Conservation (phyloP, 1,140 invertebrate genomes). For the Aphis gossypii region DNA sequence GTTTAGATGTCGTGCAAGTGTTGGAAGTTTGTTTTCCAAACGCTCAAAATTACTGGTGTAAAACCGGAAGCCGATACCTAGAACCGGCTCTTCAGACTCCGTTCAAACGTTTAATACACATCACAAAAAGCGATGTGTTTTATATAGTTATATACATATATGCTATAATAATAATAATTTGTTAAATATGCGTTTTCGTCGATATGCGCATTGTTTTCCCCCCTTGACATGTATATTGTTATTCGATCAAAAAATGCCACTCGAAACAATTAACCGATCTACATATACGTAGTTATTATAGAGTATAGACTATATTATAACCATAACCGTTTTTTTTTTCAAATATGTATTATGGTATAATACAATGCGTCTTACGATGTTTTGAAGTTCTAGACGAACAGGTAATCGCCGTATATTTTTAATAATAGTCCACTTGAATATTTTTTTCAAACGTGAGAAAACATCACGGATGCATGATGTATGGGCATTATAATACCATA, state of each 20-base stretch:
- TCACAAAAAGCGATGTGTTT: background rate
- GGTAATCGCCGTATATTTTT: background rate
- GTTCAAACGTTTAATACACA: background rate
- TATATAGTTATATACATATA: background rate
- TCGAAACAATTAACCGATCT: conserved; percentile 15
- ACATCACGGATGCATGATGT: background rate
- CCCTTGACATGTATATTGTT: background rate
- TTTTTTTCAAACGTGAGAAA: conserved; percentile 4
- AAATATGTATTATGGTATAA: background rate
- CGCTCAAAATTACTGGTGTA: background rate
- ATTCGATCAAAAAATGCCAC: background rate
- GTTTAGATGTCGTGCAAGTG: too few species aligned
- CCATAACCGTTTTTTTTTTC: background rate
- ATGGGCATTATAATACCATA: too few species aligned
- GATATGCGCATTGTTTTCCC: background rate
- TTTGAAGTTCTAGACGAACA: background rate
- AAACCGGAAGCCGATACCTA: conserved; percentile 2
- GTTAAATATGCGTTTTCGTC: background rate
- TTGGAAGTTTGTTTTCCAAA: too few species aligned
- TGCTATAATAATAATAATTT: background rate
- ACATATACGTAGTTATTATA: background rate
- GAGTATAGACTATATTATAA: background rate
- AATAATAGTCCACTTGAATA: conserved; percentile 5
- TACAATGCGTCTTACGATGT: background rate
- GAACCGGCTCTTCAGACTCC: background rate